Evolutionary conservation across 2,888 invertebrate species (phyloP).

Genomic region (Labia minor): DNA sequence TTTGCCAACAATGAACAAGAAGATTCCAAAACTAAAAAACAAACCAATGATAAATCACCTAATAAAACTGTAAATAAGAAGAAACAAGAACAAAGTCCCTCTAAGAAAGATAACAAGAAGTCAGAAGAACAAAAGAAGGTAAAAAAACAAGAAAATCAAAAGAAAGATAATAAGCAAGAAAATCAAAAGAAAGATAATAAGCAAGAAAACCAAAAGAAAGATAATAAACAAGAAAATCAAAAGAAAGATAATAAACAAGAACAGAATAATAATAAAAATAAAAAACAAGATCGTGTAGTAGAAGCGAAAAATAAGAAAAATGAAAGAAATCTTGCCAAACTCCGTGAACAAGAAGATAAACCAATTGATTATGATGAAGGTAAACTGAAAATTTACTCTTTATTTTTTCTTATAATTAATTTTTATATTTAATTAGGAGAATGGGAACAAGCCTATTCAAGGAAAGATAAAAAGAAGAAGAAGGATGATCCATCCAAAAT

Average conservation of each 20-base stretch:
- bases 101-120: slow-evolving; percentile 26
- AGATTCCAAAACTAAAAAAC: slow-evolving; percentile 25
- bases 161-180: slow-evolving; percentile 22
- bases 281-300: slow-evolving; percentile 32
- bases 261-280: slow-evolving; percentile 28
- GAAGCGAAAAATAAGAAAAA: slow-evolving; percentile 50
- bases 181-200: slow-evolving; percentile 19
- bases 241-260: slow-evolving; percentile 17
- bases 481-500: slow-evolving; percentile 41
- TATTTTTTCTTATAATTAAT: too few relatives aligned
- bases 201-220: not conserved
- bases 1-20: slow-evolving; percentile 27
- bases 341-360: slow-evolving; percentile 47
- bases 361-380: slow-evolving; percentile 64
- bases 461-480: slow-evolving; percentile 60
- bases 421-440: slow-evolving; percentile 36
- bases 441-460: slow-evolving; percentile 60
- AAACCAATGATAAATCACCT: slow-evolving; percentile 22
- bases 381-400: slow-evolving; percentile 25
- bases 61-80: slow-evolving; percentile 25
- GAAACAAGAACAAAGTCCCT: slow-evolving; percentile 27
- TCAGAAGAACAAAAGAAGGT: slow-evolving; percentile 25
- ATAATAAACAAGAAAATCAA: slow-evolving; percentile 17
- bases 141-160: slow-evolving; percentile 21
- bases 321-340: slow-evolving; percentile 36